Evolutionary conservation across 2,888 invertebrate species (phyloP), one percentile per base, ranked within the genome.

Genomic region (Pimpla rufipes): DNA sequence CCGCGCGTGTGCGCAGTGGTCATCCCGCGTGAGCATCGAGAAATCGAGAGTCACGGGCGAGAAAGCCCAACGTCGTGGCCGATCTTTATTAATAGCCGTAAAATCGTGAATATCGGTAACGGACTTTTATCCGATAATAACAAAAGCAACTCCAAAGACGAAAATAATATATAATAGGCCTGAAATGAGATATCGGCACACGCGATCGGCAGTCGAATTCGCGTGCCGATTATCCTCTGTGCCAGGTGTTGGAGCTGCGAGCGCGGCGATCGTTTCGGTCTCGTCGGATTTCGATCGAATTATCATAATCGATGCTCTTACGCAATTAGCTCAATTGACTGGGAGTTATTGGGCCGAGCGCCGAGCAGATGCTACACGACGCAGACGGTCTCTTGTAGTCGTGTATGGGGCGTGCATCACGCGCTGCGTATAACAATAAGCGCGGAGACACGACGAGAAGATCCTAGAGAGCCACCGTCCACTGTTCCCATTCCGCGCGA

Each of bases 401-500:
- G 18, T 10, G 18, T 52, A 50, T 50, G 4, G 16, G 18, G 52
- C 52, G 18, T 50, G 50, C 10, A 21, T 8, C 10, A 21, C 7
- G 50, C 8, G 16, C 50, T 4, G 2, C 18, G 52, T 23, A 35
- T 8, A 81, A 74, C 57, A 78, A 80, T 66, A 52, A 68, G 55
- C 29, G 66, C 47, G 57, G 21, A 62, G 59, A 66, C 42, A 74
- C 37, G 35, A 47, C n/a, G 70, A 71, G 75, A 66, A 66, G 76
- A 71, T 73, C 68, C n/a, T n/a, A n/a, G 76, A 81, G 81, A 47
- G 80, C n/a, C 76, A 50, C 67, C 80, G 52, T 73, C 64, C 42
- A 67, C 59, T 76, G 85, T 84, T 84, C 82, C 80, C 78, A 81
- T 85, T 85, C 75, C 79, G 82, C 76, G 59, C 79, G 79, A 59